phyloP scores from a whole-genome alignment of 2,113 vertebrate genomes.

The Eptesicus fuscus region DNA sequence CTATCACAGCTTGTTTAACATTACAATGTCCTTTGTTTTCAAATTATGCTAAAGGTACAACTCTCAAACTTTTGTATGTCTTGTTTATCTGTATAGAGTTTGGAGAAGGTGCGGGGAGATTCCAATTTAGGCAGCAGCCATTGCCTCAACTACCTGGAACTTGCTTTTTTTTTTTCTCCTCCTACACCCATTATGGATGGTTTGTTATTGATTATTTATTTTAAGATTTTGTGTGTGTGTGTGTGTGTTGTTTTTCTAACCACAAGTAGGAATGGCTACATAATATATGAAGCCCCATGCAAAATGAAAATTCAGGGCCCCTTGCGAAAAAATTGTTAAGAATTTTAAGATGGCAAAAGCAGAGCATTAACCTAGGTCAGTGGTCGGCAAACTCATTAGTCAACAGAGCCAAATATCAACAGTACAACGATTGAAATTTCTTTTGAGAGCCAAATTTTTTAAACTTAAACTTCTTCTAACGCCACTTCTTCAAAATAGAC shows the following conservation, averaged over 20 bases:
- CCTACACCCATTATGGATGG: not conserved
- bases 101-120: not conserved
- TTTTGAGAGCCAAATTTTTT: too few relatives aligned
- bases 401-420: too few relatives aligned
- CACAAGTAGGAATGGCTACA: not conserved
- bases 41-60: not conserved
- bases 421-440: too few relatives aligned
- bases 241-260: not conserved
- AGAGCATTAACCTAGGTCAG: not conserved
- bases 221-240: not conserved
- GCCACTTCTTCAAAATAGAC: too few relatives aligned
- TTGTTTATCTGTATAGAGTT: not conserved
- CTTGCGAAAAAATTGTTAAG: not conserved
- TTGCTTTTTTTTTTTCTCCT: not conserved
- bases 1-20: not conserved
- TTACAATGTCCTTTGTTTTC: not conserved
- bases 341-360: not conserved
- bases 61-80: not conserved
- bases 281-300: not conserved
- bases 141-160: not conserved
- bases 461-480: too few relatives aligned
- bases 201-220: constrained; percentile 25
- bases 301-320: not conserved
- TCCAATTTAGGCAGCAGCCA: not conserved
- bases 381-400: too few relatives aligned